phyloP scores from a whole-genome alignment of 92 coral and sea anemone genomes.

The Zoanthus gigantus region DNA sequence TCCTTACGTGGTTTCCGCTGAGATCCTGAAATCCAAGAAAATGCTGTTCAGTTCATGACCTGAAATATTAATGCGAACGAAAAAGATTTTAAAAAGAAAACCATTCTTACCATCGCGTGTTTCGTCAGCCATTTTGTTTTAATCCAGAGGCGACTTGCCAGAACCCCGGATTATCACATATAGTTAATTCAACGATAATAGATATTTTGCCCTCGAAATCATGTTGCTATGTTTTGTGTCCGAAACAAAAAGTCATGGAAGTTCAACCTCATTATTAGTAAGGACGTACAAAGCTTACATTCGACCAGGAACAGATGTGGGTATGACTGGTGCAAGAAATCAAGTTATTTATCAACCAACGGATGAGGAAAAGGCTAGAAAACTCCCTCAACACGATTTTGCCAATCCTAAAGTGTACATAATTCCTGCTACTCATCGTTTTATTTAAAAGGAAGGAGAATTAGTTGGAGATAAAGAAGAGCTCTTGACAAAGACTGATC shows the following conservation, averaged over 20 bases:
- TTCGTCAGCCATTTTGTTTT: conserved; percentile 21
- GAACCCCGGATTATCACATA: neutral
- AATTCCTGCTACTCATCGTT: conserved; percentile 27
- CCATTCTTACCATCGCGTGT: neutral
- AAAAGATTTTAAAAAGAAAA: conserved; percentile 3
- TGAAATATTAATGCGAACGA: neutral
- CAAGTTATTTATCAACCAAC: conserved; percentile 4
- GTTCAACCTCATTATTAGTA: too few relatives aligned
- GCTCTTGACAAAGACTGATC: conserved; percentile 1
- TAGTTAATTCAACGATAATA: neutral
- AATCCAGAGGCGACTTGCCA: neutral
- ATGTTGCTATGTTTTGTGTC: too few relatives aligned
- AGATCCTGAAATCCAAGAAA: conserved; percentile 5
- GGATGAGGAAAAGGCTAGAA: neutral
- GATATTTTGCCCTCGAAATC: neutral
- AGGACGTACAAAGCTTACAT: too few relatives aligned
- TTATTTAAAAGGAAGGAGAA: neutral
- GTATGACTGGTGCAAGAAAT: neutral
- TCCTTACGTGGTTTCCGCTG: conserved; percentile 31
- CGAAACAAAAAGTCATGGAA: too few relatives aligned
- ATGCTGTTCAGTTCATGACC: neutral
- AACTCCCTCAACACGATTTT: conserved; percentile 14
- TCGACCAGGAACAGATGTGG: too few relatives aligned
- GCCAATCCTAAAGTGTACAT: conserved; percentile 41
- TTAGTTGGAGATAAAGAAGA: conserved; percentile 11